Percentiles rank a stretch among this genome's conserved stretches.
Conservation (phyloP, 2,113 vertebrate genomes). For the Indicator maculatus region DNA sequence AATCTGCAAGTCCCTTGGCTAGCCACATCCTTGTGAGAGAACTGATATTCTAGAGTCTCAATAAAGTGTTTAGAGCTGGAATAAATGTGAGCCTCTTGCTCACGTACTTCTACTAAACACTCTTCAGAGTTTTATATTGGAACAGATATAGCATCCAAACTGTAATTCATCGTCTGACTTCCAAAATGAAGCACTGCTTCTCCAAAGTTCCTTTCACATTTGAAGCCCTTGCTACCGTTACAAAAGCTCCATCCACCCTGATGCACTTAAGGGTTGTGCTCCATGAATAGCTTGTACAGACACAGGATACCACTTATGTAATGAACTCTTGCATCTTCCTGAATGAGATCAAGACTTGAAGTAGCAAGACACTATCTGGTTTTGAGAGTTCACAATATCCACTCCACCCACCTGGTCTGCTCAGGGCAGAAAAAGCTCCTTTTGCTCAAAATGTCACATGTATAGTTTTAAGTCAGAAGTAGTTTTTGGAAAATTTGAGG, state of each 20-base stretch:
- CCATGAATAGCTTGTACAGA: background rate
- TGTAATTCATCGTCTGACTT: background rate
- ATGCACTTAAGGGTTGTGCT: background rate
- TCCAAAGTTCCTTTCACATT: background rate
- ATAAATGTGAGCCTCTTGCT: background rate
- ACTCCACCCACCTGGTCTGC: background rate
- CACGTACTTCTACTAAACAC: background rate
- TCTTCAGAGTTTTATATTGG: background rate
- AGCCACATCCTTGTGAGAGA: background rate
- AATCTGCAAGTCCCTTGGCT: background rate
- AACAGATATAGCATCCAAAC: background rate
- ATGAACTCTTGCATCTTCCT: background rate
- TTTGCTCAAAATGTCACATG: background rate
- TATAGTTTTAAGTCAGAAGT: background rate
- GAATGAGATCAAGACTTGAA: background rate
- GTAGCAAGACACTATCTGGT: background rate
- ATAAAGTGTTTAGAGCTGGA: background rate
- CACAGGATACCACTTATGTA: background rate
- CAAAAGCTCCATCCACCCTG: background rate
- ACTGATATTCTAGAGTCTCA: background rate
- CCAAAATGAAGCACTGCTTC: background rate
- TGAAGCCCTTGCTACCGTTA: background rate
- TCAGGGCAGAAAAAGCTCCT: background rate
- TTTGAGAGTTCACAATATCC: background rate
- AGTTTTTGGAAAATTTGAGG: conserved; percentile 26